Base-by-base conservation (phyloP, 1,140 invertebrate genomes). In the Homalodisca vitripennis region DNA sequence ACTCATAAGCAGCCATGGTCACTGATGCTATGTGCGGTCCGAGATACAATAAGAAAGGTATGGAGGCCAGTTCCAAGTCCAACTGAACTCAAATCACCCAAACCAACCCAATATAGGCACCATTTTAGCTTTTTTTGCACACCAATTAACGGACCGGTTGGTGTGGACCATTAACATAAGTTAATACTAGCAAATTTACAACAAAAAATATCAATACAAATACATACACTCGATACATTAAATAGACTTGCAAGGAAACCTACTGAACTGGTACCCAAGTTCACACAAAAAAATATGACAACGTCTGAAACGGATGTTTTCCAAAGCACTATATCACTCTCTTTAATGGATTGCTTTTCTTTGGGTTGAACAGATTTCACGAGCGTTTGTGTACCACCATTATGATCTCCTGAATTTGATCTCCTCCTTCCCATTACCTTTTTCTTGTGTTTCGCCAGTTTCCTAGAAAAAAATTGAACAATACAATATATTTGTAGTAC, bases 1-100 rank as follows among this genome's bases (percentile, higher is more conserved):
- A 99, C 81, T 99, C 97, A 80, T 98, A 98, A 0, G 96, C 98
- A 48, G 98, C 98, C 76, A 99, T 83, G 6, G 98, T 99, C n/a
- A 99, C 98, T 66, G 91, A 85, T 32, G 92, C 92, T 80, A 95
- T 94, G 75, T 93, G 90, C 24, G 94, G 94, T 24, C 97, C 97
- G 73, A 99, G 82, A 80, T 99, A 99, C 41, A 99, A 83, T 14
- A 99, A 84, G 34, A 84, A 99, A 99, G 64, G 98, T 99, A 79
- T 99, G 98, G 27, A 99, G 86, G 3, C 98, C 98, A 0, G 97
- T 98, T 14, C 98, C 98, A 31, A 99, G 84, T 1, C 98, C 98
- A 55, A 99, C 95, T 12, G 96, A 98, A 26, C 97, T 98, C 63
- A 99, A 85, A 22, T 99, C 90, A 32, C 98, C 98, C 57, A 99